Base-by-base conservation (phyloP, 1,140 invertebrate species). In the Megathymus violae region DNA sequence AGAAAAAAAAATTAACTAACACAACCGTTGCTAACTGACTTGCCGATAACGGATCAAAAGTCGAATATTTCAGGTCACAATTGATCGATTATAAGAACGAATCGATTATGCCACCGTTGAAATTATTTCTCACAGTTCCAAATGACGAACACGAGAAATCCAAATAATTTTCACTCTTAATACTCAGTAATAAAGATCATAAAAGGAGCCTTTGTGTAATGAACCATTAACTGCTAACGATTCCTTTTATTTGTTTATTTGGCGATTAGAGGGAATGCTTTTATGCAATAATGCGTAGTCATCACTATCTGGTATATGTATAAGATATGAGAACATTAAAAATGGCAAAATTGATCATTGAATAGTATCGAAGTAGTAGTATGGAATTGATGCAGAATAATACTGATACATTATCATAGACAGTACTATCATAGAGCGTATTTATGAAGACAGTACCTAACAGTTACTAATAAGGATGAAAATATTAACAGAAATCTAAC, bases 101-200 rank as follows among this genome's bases (percentile, higher is more conserved):
- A 54, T 54, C 51, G 51, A 54, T 54, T 54, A 54, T 22, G 51
- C 51, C 51, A 54, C 51, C 36, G 51, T 54, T 22, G 11, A 54
- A 19, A 31, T 31, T 4, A 31, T 9, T 31, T 31, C 27, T 22
- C 19, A 22, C 27, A 31, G 27, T 31, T 31, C 9, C 27, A 9
- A 31, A 9, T 31, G 9, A 1, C 4, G 27, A 31, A 31, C 1
- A 31, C 27, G 27, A 46, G 47, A 10, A 41, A 44, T 50, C 16
- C 25, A 46, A 62, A n/a, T 40, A 13, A 44, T 56, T 56, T 44
- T 44, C 22, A 44, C 11, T 7, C 34, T 9, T 52, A 36, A 38
- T 40, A 19, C 34, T 52, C 13, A 36, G 16, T 22, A 9, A 22
- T 46, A 46, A 22, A 22, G 43, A 46, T 19, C 14, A 16, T 15